Percentiles rank a stretch among this genome's conserved stretches.
These are phyloP conservation scores for Limnephilus rhombicus DNA, from an alignment of 2,888 invertebrate genomes.

Conservation along the genomic window DNA sequence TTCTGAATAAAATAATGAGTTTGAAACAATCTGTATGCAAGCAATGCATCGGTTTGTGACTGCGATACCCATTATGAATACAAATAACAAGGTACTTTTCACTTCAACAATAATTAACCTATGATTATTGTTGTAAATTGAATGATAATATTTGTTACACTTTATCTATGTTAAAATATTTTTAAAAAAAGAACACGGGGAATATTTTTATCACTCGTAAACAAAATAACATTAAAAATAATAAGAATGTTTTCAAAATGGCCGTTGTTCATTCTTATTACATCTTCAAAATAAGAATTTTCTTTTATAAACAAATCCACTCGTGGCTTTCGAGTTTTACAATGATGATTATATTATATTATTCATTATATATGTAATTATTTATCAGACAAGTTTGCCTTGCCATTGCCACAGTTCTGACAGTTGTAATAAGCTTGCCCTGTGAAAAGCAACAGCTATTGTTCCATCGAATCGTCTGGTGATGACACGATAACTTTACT, in stretches of 20 bases:
- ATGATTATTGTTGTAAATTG: not conserved
- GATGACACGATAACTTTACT: slow-evolving; percentile 33
- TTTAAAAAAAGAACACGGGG: not conserved
- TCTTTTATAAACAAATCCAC: not conserved
- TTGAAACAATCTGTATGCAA: too few relatives aligned
- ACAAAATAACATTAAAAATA: not conserved
- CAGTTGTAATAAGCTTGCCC: slow-evolving; percentile 56
- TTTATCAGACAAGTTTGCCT: slow-evolving; percentile 2
- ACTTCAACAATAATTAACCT: not conserved
- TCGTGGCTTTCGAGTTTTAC: slow-evolving; percentile 32
- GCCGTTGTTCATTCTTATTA: not conserved
- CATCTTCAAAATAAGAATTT: not conserved
- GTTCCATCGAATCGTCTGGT: slow-evolving; percentile 42
- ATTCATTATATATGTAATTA: not conserved
- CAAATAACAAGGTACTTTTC: not conserved
- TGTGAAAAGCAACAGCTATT: slow-evolving; percentile 61
- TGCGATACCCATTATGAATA: not conserved
- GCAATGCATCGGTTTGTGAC: too few relatives aligned
- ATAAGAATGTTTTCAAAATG: not conserved
- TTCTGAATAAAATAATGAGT: too few relatives aligned
- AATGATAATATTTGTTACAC: not conserved
- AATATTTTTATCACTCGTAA: not conserved
- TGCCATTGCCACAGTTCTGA: slow-evolving; percentile 53
- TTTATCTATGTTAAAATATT: not conserved
- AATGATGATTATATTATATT: slow-evolving; percentile 10